Evolutionary conservation across 2,113 vertebrate species (phyloP).

Genomic region (Pantherophis guttatus): DNA sequence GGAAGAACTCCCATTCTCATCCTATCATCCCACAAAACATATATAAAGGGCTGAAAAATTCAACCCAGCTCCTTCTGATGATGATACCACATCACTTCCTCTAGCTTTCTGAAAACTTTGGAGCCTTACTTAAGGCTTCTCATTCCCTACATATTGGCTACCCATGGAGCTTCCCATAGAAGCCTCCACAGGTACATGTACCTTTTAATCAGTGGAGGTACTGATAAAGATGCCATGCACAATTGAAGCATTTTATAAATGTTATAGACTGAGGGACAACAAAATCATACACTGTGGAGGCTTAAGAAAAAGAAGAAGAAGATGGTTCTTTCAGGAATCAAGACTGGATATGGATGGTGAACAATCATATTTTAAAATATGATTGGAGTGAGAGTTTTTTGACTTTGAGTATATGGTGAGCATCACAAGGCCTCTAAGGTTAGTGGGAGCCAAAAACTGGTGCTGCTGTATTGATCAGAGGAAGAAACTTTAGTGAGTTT

Average conservation of each 20-base stretch:
- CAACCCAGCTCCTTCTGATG: neutral
- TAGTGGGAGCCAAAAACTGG: neutral
- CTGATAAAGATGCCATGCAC: neutral
- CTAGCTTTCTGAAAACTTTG: neutral
- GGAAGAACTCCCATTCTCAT: neutral
- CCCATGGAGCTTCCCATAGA: too few species aligned
- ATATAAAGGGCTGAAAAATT: neutral
- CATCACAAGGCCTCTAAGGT: neutral
- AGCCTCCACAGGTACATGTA: neutral
- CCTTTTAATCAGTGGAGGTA: neutral
- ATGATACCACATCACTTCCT: neutral
- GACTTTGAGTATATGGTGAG: neutral
- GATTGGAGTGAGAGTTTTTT: neutral
- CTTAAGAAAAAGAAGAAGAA: neutral
- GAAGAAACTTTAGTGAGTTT: too few species aligned
- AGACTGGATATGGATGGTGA: neutral
- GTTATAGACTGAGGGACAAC: neutral
- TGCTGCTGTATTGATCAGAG: neutral
- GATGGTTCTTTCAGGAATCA: neutral
- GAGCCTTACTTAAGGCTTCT: neutral
- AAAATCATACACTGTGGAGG: neutral
- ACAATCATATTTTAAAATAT: neutral
- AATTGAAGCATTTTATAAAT: neutral
- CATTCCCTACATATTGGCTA: neutral
- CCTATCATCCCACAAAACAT: neutral